Evolutionary conservation across 2,888 invertebrate genomes (phyloP), one percentile per base, ranked within the genome.

Genomic region (Xanthia icteritia): DNA sequence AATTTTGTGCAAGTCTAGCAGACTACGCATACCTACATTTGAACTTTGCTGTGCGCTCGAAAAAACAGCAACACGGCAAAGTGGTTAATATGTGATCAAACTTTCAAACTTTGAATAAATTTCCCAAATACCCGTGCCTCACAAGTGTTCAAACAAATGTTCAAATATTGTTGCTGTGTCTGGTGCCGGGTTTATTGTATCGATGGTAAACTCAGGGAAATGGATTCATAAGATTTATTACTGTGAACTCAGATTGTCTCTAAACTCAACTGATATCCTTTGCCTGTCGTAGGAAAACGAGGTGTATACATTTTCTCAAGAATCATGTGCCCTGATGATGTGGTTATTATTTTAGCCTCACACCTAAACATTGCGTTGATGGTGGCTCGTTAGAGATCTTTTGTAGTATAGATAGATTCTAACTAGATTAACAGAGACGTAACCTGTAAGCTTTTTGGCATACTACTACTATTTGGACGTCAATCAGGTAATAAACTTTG

Each of bases 401-500:
- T n/a, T 54, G 45, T 27, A 27, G 17, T 54, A 45, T 45, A 39
- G 4, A 31, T 13, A 20, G 77, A 51, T 75, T 61, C 31, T 39
- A 56, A 48, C n/a, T 75, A 48, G n/a, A 56, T 75, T 31, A 66
- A 61, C 31, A 66, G n/a, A 77, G 82, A 66, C 31, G 56, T 68
- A 67, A 68, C 63, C 51, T 61, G 27, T 56, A 68, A 84, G 71
- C 36, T 66, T 61, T 70, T 79, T 66, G 61, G 84, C 84, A 67
- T 61, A 67, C 73, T 68, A 54, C 45, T 58, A 79, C 39, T 54
- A 64, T 78, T 82, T 77, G 64, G 72, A 82, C 86, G 86, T 68
- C 67, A 72, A 84, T 84, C 77, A 71, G 66, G 73, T 84, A 69
- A 77, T 75, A 84, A 86, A 86, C 23, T 86, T 86, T 75, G 82